phyloP scores from a whole-genome alignment of 2,113 vertebrate species.

The Melanerpes aurifrons region DNA sequence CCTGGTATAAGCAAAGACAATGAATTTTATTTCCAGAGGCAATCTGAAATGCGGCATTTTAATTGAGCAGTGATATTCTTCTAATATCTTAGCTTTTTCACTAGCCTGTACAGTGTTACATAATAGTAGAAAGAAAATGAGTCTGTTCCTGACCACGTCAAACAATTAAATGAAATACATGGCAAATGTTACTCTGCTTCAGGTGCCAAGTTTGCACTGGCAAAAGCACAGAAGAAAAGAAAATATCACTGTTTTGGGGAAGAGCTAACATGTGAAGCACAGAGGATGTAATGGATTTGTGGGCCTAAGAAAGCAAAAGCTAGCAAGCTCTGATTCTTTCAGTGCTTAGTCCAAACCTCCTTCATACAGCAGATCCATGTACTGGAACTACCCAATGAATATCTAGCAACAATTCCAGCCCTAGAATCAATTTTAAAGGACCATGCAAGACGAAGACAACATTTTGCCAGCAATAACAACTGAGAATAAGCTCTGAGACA shows the following conservation, averaged over 20 bases:
- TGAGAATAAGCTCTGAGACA: background rate
- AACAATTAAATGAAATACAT: background rate
- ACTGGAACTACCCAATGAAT: background rate
- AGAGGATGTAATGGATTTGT: background rate
- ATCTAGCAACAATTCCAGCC: background rate
- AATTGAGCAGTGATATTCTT: background rate
- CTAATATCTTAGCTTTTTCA: background rate
- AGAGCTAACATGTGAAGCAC: rapidly evolving
- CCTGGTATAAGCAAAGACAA: background rate
- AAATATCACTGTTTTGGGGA: background rate
- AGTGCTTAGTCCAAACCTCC: background rate
- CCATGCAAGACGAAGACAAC: background rate
- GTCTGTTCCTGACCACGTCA: background rate
- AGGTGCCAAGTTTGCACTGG: background rate
- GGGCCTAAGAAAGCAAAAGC: background rate
- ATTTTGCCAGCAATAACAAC: background rate
- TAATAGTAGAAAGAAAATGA: background rate
- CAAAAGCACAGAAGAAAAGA: background rate
- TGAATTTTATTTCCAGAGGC: background rate
- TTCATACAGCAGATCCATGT: rapidly evolving
- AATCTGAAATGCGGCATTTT: background rate
- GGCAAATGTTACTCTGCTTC: background rate
- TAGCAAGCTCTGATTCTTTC: background rate
- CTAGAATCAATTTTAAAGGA: background rate
- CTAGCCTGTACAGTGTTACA: background rate